Conservation (phyloP, 2,113 vertebrate genomes). For the Chionis minor region DNA sequence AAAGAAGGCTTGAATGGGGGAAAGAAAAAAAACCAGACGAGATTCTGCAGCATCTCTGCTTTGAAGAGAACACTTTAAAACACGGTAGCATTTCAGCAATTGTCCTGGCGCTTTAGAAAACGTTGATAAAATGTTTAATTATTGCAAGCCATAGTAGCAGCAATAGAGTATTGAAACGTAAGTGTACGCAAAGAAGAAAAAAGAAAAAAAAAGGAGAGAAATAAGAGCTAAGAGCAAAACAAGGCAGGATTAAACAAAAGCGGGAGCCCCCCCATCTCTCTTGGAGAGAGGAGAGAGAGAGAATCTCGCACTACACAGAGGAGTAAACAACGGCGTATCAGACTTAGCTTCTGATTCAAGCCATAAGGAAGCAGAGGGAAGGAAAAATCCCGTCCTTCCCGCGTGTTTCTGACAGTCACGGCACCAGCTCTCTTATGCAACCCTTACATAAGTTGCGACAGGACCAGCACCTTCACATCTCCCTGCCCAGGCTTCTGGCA, state of each 20-base stretch:
- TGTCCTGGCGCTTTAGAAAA: background rate
- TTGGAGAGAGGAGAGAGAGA: background rate
- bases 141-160: background rate
- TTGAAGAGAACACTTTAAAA: background rate
- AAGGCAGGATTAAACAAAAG: background rate
- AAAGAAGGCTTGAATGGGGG: background rate
- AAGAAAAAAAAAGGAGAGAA: background rate
- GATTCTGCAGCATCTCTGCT: background rate
- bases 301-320: background rate
- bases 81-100: background rate
- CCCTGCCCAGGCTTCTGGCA: background rate
- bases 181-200: background rate
- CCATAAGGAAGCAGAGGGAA: background rate
- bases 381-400: background rate
- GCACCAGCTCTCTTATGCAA: conserved; percentile 38
- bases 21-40: background rate
- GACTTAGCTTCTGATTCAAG: background rate
- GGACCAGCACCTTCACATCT: background rate
- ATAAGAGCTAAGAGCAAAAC: background rate
- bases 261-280: background rate
- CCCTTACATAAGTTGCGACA: background rate
- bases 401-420: background rate
- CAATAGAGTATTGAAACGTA: background rate
- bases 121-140: background rate
- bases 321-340: background rate